Base-by-base conservation (phyloP, 2,888 invertebrate species). In the Lithophane socia region DNA sequence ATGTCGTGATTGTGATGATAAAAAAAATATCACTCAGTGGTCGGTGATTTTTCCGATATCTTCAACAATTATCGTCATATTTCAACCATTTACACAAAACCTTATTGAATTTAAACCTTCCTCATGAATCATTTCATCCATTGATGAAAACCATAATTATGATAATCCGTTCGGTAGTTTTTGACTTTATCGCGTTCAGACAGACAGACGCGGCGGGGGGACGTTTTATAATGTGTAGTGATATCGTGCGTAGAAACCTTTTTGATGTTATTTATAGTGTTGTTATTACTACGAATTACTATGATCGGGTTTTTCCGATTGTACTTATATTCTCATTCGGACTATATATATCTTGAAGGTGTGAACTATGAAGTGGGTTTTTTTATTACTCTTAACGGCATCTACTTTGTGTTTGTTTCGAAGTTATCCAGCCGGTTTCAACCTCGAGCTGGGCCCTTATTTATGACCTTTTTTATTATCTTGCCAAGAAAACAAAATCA, bases 241-340 rank as follows among this genome's bases (percentile, higher is more conserved):
- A n/a, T n/a, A 42, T 7, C n/a, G n/a, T 21, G 47, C n/a, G 70
- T 47, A 10, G n/a, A 42, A 29, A 21, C 16, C 4, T 73, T 54
- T 44, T 56, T n/a, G n/a, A 10, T 37, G 5, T 47, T 65, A 65
- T 18, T n/a, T 18, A 65, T 44, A 44, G 18, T 47, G 7, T 29
- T 29, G 1, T 69, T 42, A 18, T 60, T 42, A 56, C 3, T 42
- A 18, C 2, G 24, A 13, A 70, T 4, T 21, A 64, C 21, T 10
- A 54, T 37, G 9, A 21, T 74, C 37, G 58, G 73, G n/a, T 49
- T 75, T 37, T 74, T 75, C 47, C 37, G 9, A 73, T 29, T 72
- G 5, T 52, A 37, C 18, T 2, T 12, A 44, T 21, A 18, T 52
- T 52, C 18, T 44, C 3, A 37, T 37, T 73, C 12, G 0, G 18